Base-by-base conservation (phyloP, 2,113 vertebrate genomes). In the Plecotus auritus region DNA sequence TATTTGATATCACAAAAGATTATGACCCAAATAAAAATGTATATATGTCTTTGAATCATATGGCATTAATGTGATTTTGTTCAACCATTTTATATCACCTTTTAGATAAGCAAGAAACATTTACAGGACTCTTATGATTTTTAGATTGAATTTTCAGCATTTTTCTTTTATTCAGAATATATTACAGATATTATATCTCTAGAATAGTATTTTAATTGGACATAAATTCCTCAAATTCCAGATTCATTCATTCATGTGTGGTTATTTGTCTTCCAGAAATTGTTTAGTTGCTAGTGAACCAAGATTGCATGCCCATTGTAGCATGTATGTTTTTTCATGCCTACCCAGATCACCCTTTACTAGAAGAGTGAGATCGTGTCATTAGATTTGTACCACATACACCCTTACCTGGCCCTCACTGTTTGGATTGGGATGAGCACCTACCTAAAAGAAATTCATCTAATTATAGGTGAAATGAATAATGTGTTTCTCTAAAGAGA, bases 141-240 rank as follows among this genome's bases (percentile, higher is more conserved):
- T 72, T 90, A 35, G 2, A 47, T 96, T 96, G 54, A 94, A 93
- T 97, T 97, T 95, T 77, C 61, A 78, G 26, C 28, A 74, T 88
- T 95, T 97, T 70, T 92, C 30, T 87, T 69, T 96, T 80, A 96
- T 98, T 97, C 88, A 85, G 20, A 82, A 95, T 86, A 8, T 45
- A 56, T 7, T 49, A 59, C 26, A 67, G 89, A 95, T 97, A 87
- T 1, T 80, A 67, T 30, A 12, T 49, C 5, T 49, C 45, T 80
- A 54, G 49, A 80, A 69, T 28, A 59, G 7, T 73, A 59, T 87
- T 89, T 45, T 95, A 87, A 95, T 4, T 80, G 32, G 83, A 40
- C 89, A 40, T 35, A 51, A 35, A 4, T 23, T 12, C 16, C 26
- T 72, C 32, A 14, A 7, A 83, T 7, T 54, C 7, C 16, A 23